phyloP scores from a whole-genome alignment of 2,797 vertebrate genomes.

The Poecilia wingei region DNA sequence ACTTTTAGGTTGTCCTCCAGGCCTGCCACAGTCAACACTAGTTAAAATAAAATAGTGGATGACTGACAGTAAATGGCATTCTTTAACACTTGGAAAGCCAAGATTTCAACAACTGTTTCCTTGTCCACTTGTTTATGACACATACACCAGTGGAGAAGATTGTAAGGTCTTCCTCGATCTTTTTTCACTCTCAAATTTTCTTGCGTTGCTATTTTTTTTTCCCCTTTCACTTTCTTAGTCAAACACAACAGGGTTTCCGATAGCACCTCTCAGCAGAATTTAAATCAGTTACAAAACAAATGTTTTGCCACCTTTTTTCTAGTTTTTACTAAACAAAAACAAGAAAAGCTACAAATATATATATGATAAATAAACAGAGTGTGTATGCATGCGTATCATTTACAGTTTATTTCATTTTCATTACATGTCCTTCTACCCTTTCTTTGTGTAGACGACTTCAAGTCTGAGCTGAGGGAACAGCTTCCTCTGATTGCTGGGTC shows the following conservation, averaged over 20 bases:
- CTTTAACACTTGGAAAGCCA: constrained; percentile 45
- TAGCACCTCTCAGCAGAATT: constrained; percentile 43
- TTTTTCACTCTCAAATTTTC: constrained; percentile 23
- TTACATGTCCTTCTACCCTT: constrained; percentile 17
- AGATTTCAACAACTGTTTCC: constrained; percentile 59
- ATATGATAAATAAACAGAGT: constrained; percentile 8
- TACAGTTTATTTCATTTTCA: constrained; percentile 7
- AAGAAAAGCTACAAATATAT: not conserved
- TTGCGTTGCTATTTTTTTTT: constrained; percentile 19
- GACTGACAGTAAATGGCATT: constrained; percentile 48
- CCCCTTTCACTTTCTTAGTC: constrained; percentile 49
- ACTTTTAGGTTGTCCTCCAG: constrained; percentile 37
- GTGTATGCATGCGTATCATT: not conserved
- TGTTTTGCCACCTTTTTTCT: constrained; percentile 5
- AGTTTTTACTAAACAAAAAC: not conserved
- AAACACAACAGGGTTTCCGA: constrained; percentile 56
- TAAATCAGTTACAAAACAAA: constrained; percentile 3
- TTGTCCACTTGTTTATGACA: constrained; percentile 53
- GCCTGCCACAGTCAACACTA: constrained; percentile 4
- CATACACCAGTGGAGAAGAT: constrained; percentile 29
- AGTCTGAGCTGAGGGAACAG: constrained; percentile 96
- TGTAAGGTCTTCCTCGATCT: constrained; percentile 12
- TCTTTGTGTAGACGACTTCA: constrained; percentile 90
- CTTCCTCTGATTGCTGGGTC: constrained; percentile 96
- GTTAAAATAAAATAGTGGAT: constrained; percentile 33